Base-by-base conservation (phyloP, 1,140 invertebrate genomes). In the Pomacea maculata region DNA sequence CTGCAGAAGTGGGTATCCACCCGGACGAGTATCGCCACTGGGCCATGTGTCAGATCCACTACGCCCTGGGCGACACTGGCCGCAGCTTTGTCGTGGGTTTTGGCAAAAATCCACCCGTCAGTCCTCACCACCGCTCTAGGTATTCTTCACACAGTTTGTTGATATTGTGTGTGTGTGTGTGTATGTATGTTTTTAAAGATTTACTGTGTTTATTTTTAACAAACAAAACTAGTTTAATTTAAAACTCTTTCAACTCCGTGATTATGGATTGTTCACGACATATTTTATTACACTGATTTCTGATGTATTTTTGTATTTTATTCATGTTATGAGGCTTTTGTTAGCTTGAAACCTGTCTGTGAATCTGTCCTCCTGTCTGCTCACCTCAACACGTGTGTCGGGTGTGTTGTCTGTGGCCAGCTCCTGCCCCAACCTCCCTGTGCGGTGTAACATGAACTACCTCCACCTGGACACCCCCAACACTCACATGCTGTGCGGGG, bases 51-150 rank as follows among this genome's bases (percentile, higher is more conserved):
- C 94, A 95, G 88, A 93, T 95, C 67, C 87, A 93, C 83, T 95
- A 94, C 86, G 93, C 94, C 80, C 89, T 95, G 1, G 94, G 94
- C 4, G 91, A 93, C 78, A 88, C 88, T 81, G 94, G 94, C 7
- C 90, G 92, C 70, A 95, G 94, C 85, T 95, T 91, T 85, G 93
- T 95, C 0, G 92, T 95, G 34, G 94, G 94, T 12, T 94, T 92
- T 86, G 94, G 94, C 3, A 86, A 90, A 67, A 93, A 94, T 88
- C 92, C 93, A 73, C 94, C 94, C 0, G 87, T 88, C 89, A 17
- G 92, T 21, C 89, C 89, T 64, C 88, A 89, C 76, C 89, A 90
- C 79, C 81, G 86, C 72, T 82, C 84, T 61, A 83, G 83, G 89
- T 89, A 83, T 45, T 45, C 6, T 45, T 45, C 34, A 4, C 3